These are phyloP conservation scores for Morus bassanus DNA, from an alignment of 2,797 vertebrate species.

Conservation along the genomic window DNA sequence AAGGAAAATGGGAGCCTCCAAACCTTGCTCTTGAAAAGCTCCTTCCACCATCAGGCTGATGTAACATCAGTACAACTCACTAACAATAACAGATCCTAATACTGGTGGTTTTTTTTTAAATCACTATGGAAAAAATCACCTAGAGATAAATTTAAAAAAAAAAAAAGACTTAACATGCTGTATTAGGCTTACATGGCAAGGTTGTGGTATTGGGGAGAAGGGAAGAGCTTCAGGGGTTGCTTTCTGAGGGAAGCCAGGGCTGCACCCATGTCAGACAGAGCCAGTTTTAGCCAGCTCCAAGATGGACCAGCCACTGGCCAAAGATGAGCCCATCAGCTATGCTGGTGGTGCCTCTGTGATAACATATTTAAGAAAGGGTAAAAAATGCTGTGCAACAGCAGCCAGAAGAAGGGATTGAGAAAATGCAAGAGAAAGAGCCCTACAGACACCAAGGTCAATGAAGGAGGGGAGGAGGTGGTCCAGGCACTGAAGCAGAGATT, in stretches of 20 bases:
- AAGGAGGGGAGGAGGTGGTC: not conserved
- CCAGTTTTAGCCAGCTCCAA: not conserved
- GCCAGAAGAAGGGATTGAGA: not conserved
- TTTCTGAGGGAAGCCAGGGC: not conserved
- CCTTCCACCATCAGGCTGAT: not conserved
- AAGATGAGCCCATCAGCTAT: not conserved
- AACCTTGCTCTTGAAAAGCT: not conserved
- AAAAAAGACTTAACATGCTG: too few relatives aligned
- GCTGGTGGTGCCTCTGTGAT: not conserved
- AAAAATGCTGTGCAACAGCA: not conserved
- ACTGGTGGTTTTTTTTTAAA: not conserved
- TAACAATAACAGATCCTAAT: not conserved
- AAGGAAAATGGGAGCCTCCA: not conserved
- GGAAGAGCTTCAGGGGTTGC: not conserved
- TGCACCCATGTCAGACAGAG: not conserved
- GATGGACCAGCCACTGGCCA: not conserved
- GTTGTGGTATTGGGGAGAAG: not conserved
- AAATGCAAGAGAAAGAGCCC: not conserved
- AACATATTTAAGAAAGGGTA: not conserved
- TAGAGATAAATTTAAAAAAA: not conserved
- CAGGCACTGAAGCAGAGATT: accelerated
- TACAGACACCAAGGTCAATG: not conserved
- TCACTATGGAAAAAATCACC: not conserved
- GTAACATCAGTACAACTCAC: not conserved
- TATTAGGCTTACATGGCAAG: not conserved